These are phyloP conservation scores for Sebastes wilsoni DNA, from an alignment of 2,797 vertebrate genomes.

Conservation along the genomic window DNA sequence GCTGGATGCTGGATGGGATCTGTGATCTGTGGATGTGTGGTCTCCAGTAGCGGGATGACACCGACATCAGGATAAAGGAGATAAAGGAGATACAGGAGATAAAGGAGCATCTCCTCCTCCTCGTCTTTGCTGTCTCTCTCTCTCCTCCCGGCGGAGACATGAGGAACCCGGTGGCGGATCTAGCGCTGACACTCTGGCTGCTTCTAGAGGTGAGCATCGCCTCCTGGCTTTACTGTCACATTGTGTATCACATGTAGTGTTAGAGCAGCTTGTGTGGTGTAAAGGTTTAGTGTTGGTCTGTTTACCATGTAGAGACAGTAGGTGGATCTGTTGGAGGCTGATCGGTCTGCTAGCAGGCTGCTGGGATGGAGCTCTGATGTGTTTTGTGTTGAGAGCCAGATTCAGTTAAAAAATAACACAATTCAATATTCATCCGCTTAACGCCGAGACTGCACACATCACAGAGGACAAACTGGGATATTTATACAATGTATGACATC, in stretches of 20 bases:
- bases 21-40: not conserved
- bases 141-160: constrained; percentile 50
- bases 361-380: not conserved
- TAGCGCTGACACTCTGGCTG: constrained; percentile 50
- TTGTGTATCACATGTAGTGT: no score
- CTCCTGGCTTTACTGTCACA: no score
- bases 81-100: not conserved
- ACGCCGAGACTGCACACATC: accelerated
- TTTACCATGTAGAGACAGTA: not conserved
- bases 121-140: not conserved
- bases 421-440: not conserved
- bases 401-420: not conserved
- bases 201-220: constrained; percentile 56
- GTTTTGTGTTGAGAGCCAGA: constrained; percentile 1
- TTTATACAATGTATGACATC: accelerated
- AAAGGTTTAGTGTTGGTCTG: no score
- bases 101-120: constrained; percentile 17
- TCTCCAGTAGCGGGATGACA: constrained; percentile 39
- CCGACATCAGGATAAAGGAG: constrained; percentile 12
- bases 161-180: constrained; percentile 31
- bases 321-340: not conserved
- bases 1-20: no score
- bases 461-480: accelerated
- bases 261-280: no score
- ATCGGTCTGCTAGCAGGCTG: not conserved